Base-by-base conservation (phyloP, 2,888 invertebrate genomes). In the Argyresthia albistria region DNA sequence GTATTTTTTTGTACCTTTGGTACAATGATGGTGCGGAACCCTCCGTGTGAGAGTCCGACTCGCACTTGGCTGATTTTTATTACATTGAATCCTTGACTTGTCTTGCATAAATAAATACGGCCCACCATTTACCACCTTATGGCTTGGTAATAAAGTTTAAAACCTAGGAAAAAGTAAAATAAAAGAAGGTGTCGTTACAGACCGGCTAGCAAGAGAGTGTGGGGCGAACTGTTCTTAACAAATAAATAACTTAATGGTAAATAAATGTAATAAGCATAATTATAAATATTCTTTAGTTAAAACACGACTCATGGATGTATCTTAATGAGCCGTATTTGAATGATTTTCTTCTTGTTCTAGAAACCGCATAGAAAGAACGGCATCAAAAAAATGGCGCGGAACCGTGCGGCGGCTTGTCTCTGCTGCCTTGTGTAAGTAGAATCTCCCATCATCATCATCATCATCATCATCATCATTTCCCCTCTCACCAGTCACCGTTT, bases 361-460 rank as follows among this genome's bases (percentile, higher is more conserved):
- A 62, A 82, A 81, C 61, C 77, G 84, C 58, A 74, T 87, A 57
- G 84, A 86, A 59, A 73, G 83, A 58, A 76, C 75, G 45, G 69
- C 83, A 37, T 86, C 86, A 36, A 86, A 84, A 58, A 65, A 80
- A 71, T 87, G 86, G 86, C 73, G 86, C 9, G 86, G 86, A 11
- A 79, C 84, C 2, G 60, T 83, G 36, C 67, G 86, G 10, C 70
- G 87, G 43, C 56, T 86, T 35, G 59, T 79, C 9, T 74, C 86
- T 0, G 86, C 86, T 0, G 67, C 70, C 56, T 69, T 84, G 52
- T 84, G 84, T 84, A 56, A 80, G 83, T 73, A 25, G 35, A 42
- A 9, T n/a, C n/a, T n/a, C n/a, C n/a, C 25, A 4, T 11, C 11
- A 25, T 47, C 4, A 47, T 35, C 25, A 37, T 8, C 10, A 2